A percentile compares a stretch with the other conserved stretches of the same genome.
Evolutionary conservation across 2,797 vertebrate genomes (phyloP).

Genomic region (Rhinichthys osculus): DNA sequence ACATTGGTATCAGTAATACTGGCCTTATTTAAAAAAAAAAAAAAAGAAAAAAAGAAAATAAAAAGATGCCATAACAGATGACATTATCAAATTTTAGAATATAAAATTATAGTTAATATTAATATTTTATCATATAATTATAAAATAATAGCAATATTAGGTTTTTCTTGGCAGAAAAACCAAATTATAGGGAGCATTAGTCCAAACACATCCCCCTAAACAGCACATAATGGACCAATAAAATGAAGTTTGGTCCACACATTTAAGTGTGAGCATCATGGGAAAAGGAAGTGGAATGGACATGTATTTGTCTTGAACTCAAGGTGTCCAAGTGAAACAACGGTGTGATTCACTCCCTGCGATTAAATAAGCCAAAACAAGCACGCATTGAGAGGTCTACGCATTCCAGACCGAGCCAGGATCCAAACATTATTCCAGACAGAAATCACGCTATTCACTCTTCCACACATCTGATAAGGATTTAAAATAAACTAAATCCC

Average conservation of each 20-base stretch:
- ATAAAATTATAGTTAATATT: no score
- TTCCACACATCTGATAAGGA: neutral
- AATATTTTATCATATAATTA: no score
- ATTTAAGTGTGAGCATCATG: slow-evolving; percentile 16
- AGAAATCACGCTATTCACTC: slow-evolving; percentile 15
- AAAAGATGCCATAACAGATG: no score
- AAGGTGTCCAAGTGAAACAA: slow-evolving; percentile 52
- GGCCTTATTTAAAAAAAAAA: neutral
- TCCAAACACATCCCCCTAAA: slow-evolving; percentile 15
- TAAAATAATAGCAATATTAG: neutral
- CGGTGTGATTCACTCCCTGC: slow-evolving; percentile 32
- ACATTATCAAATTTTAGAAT: no score
- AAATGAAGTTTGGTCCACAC: neutral
- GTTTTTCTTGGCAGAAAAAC: neutral
- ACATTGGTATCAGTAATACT: no score
- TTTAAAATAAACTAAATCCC: slow-evolving; percentile 16
- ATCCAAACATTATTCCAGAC: slow-evolving; percentile 25
- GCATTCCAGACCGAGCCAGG: slow-evolving; percentile 42
- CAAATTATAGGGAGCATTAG: neutral
- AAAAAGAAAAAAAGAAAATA: no score
- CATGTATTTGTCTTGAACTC: slow-evolving; percentile 36
- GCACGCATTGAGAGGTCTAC: slow-evolving; percentile 46
- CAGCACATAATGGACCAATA: neutral
- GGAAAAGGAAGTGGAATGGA: slow-evolving; percentile 24
- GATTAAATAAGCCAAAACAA: slow-evolving; percentile 54